phyloP scores from a whole-genome alignment of 1,140 invertebrate genomes.

The Nomia melanderi region DNA sequence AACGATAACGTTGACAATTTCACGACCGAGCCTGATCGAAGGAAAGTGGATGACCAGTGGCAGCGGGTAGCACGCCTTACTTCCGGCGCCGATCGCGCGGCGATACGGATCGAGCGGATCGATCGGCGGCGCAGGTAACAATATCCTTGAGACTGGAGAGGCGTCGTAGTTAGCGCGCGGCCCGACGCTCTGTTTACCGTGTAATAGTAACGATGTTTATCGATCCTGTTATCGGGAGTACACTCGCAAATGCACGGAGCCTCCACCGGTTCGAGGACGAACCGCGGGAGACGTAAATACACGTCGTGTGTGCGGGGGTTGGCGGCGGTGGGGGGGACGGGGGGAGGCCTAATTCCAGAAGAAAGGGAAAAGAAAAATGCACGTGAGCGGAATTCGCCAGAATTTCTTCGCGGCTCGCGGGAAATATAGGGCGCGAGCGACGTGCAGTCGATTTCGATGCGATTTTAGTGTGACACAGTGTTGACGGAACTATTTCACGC shows the following conservation, averaged over 20 bases:
- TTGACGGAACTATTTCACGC: no score
- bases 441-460: no score
- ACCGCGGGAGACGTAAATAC: slow-evolving; percentile 62
- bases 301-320: no score
- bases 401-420: no score
- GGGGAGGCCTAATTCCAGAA: slow-evolving; percentile 47
- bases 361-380: slow-evolving; percentile 12
- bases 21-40: background rate
- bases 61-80: background rate
- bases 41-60: background rate
- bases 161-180: slow-evolving; percentile 70
- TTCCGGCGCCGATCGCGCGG: slow-evolving; percentile 12
- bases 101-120: slow-evolving; percentile 53
- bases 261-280: slow-evolving; percentile 55
- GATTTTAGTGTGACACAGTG: no score
- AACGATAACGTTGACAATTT: background rate
- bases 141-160: slow-evolving; percentile 75
- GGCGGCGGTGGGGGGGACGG: slow-evolving; percentile 16
- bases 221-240: slow-evolving; percentile 76
- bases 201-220: slow-evolving; percentile 79
- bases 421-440: no score
- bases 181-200: slow-evolving; percentile 68
- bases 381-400: no score
- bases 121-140: slow-evolving; percentile 55
- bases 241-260: slow-evolving; percentile 52